Percentiles rank a stretch among this genome's conserved stretches.
Conservation (phyloP, 2,113 vertebrate species). For the Riparia riparia region DNA sequence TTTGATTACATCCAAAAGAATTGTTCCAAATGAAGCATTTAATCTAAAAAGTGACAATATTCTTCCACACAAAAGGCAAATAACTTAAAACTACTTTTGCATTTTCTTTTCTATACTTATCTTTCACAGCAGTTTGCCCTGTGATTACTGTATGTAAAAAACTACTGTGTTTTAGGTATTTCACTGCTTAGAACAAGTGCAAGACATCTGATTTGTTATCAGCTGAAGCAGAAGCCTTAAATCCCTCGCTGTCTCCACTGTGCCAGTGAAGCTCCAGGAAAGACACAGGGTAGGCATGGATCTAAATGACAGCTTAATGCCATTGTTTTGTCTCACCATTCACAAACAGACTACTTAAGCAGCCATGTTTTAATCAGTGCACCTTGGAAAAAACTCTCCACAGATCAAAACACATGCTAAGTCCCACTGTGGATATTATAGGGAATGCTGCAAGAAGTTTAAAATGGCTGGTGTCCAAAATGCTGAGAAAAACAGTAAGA, state of each 20-base stretch:
- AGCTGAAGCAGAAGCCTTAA: neutral
- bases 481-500: neutral
- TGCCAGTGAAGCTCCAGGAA: neutral
- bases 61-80: neutral
- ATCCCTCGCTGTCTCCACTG: neutral
- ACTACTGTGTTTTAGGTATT: neutral
- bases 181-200: neutral
- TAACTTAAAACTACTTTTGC: neutral
- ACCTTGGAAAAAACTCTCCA: neutral
- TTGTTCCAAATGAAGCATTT: neutral
- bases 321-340: neutral
- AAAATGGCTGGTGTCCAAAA: neutral
- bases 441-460: neutral
- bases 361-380: neutral
- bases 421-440: neutral
- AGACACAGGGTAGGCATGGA: rapidly evolving
- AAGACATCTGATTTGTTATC: neutral
- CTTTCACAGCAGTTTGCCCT: neutral
- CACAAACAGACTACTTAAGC: neutral
- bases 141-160: neutral
- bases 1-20: neutral
- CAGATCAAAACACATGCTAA: neutral
- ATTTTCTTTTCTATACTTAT: neutral
- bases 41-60: neutral
- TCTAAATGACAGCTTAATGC: neutral